These are phyloP conservation scores for Muscidifurax raptorellus DNA, from an alignment of 1,140 invertebrate species.

Conservation along the genomic window DNA sequence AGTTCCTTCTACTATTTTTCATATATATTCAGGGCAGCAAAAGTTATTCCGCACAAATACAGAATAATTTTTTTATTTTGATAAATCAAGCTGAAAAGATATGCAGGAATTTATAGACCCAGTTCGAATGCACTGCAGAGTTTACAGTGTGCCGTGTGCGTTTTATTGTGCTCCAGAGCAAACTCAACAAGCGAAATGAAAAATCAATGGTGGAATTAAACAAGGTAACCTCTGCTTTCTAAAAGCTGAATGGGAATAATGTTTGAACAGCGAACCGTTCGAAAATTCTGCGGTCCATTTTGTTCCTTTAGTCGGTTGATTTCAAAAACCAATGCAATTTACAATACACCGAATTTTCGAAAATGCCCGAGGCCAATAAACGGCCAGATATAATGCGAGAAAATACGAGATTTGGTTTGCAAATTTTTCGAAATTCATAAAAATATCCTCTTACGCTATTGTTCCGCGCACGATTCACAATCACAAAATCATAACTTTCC, in stretches of 20 bases:
- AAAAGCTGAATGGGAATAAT: neutral
- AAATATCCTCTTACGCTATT: too few species aligned
- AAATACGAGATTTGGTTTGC: neutral
- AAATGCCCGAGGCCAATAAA: neutral
- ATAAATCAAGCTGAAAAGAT: too few species aligned
- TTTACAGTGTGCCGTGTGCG: neutral
- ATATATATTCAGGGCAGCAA: too few species aligned
- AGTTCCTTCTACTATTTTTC: too few species aligned
- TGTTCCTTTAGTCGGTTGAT: neutral
- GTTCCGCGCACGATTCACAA: too few species aligned
- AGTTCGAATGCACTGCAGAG: neutral
- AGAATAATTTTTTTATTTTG: too few species aligned
- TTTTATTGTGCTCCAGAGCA: neutral
- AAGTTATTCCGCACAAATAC: too few species aligned
- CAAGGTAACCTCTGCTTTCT: too few species aligned
- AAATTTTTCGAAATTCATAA: neutral
- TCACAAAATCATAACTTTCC: neutral
- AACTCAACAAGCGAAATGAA: neutral
- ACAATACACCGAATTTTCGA: neutral
- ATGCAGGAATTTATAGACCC: too few species aligned
- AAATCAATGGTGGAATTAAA: neutral
- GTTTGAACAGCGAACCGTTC: neutral
- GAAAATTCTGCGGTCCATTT: neutral
- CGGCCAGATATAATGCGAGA: neutral
- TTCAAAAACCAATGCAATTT: neutral